Conservation (phyloP, 2,888 invertebrate genomes). For the Coleophora flavipennella region DNA sequence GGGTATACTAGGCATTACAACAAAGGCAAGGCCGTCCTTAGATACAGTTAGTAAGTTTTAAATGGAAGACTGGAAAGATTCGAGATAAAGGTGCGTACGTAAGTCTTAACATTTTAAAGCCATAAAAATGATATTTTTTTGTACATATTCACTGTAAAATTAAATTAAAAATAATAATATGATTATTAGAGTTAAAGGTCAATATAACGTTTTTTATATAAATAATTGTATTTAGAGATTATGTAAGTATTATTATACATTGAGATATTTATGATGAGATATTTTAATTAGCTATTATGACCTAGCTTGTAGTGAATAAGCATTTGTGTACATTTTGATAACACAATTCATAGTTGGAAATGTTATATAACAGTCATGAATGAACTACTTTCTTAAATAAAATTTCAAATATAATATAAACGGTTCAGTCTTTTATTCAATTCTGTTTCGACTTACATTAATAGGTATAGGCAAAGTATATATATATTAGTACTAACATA, state of each 20-base stretch:
- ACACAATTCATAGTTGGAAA: slow-evolving; percentile 38
- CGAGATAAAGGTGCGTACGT: slow-evolving; percentile 31
- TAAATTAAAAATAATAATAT: no score
- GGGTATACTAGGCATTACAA: no score
- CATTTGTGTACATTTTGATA: slow-evolving; percentile 68
- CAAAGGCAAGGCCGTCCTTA: slow-evolving; percentile 65
- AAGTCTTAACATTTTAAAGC: slow-evolving; percentile 20
- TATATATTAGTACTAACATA: no score
- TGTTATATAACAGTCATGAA: slow-evolving; percentile 51
- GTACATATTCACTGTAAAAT: no score
- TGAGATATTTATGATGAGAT: slow-evolving; percentile 43
- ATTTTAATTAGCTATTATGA: slow-evolving; percentile 17
- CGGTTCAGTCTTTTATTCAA: slow-evolving; percentile 53
- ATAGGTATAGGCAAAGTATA: background rate
- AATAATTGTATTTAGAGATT: slow-evolving; percentile 34
- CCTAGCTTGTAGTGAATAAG: slow-evolving; percentile 38
- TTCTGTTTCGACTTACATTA: background rate
- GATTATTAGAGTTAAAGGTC: background rate
- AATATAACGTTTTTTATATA: background rate
- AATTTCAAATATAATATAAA: slow-evolving; percentile 43
- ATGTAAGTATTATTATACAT: slow-evolving; percentile 48
- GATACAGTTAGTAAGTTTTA: slow-evolving; percentile 30
- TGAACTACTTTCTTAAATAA: slow-evolving; percentile 34
- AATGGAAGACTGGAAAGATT: slow-evolving; percentile 52
- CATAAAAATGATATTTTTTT: no score